Conservation (phyloP, 2,113 vertebrate genomes). For the Ivindomyrus marchei region DNA sequence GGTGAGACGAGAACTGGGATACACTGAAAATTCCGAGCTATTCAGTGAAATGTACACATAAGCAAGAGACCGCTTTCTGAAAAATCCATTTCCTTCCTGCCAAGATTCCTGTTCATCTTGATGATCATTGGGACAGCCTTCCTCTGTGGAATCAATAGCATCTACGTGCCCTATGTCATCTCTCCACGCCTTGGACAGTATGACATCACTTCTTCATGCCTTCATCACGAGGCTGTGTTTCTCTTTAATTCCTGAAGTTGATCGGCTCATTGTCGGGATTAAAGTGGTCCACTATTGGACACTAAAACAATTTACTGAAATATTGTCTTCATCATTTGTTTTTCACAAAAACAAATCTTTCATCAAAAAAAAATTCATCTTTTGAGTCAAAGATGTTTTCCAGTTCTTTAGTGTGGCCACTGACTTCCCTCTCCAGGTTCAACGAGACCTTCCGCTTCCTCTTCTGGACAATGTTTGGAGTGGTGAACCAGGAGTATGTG, state of each 20-base stretch:
- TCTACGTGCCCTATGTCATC: slow-evolving; percentile 76
- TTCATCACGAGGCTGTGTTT: background rate
- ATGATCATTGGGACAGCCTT: slow-evolving; percentile 87
- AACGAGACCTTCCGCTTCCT: slow-evolving; percentile 82
- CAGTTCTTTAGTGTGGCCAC: background rate
- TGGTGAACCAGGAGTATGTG: slow-evolving; percentile 70
- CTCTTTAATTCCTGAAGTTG: background rate
- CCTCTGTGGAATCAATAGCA: slow-evolving; percentile 83
- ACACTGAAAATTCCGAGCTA: background rate
- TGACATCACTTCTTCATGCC: slow-evolving; percentile 12
- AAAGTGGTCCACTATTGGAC: background rate
- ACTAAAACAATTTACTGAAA: background rate
- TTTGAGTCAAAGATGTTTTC: background rate
- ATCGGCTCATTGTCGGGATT: background rate
- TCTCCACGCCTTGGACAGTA: slow-evolving; percentile 74
- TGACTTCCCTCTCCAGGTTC: slow-evolving; percentile 56
- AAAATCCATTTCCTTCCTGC: background rate
- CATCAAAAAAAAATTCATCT: too few relatives aligned
- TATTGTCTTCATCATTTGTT: background rate
- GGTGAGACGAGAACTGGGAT: slow-evolving; percentile 45
- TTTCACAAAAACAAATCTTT: too few relatives aligned
- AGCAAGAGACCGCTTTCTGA: background rate
- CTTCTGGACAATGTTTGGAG: slow-evolving; percentile 91
- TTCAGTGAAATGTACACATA: background rate
- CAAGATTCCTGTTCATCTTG: slow-evolving; percentile 84